Percentiles rank a stretch among this genome's conserved stretches.
Conservation (phyloP, 2,888 invertebrate genomes). For the Myopa testacea region DNA sequence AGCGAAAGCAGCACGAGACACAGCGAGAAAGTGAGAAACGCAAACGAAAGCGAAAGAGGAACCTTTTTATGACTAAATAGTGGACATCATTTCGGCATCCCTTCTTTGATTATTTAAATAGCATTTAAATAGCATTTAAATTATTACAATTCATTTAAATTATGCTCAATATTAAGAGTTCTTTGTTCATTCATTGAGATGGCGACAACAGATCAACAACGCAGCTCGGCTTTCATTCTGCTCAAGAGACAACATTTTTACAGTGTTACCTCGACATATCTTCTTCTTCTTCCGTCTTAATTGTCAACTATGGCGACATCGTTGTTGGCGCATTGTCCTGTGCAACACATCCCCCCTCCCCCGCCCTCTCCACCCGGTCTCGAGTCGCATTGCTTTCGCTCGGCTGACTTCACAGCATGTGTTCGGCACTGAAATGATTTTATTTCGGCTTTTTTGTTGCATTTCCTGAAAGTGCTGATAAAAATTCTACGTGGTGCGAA, state of each 20-base stretch:
- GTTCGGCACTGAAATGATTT: slow-evolving; percentile 26
- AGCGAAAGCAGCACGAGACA: background rate
- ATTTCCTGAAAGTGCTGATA: slow-evolving; percentile 1
- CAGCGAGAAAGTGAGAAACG: background rate
- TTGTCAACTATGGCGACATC: background rate
- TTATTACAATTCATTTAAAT: no score
- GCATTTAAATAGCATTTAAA: no score
- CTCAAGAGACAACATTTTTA: no score
- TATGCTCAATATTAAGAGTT: no score
- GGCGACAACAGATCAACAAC: no score
- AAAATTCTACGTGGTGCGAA: slow-evolving; percentile 24
- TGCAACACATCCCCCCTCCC: background rate
- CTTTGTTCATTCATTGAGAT: no score
- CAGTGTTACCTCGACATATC: background rate
- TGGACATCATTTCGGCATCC: no score
- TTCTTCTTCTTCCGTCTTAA: background rate
- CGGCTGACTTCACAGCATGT: slow-evolving; percentile 14
- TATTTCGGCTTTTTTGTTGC: background rate
- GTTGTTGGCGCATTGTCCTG: background rate
- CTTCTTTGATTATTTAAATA: no score
- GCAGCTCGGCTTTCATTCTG: no score
- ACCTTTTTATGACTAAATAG: background rate
- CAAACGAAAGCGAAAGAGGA: background rate
- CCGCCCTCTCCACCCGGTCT: background rate
- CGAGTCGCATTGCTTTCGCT: background rate